Evolutionary conservation across 2,113 vertebrate genomes (phyloP), one percentile per base, ranked within the genome.

Genomic region (Ginglymostoma cirratum): DNA sequence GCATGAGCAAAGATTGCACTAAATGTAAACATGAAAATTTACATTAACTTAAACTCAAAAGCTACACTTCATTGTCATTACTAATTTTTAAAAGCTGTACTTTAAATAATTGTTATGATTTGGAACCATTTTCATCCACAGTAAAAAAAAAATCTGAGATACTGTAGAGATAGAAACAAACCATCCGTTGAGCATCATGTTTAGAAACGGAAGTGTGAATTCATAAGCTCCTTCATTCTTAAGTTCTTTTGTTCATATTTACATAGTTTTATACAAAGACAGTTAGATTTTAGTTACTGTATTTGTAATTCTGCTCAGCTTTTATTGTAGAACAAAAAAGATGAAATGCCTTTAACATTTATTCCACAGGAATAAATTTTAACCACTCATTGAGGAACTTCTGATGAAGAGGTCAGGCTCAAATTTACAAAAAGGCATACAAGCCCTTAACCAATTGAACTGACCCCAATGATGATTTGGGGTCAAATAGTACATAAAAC

Each of bases 341-440:
- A 72, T 95, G 94, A 95, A 95, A 72, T 48, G 67, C 42, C 38
- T 72, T 95, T 95, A 95, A 95, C 42, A 95, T 95, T 95, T 95
- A 95, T 95, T 95, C 94, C 94, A 95, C 94, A 72, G 94, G 24
- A 95, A 95, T 95, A 95, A 95, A 95, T 95, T 72, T 70, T 45
- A 95, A 45, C 94, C 67, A 52, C 42, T 52, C 67, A 95, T 48
- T 95, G 69, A 69, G 94, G 94, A 21, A n/a, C 61, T 66, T 66
- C 34, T 27, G 27, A 76, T 76, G 42, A 72, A 93, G 45, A 72
- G 38, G 14, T 52, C 67, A 95, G 45, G 69, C 38, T 76, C 94
- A 72, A 95, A 95, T 48, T 70, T 95, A 72, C 94, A 95, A 95
- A 95, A 95, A 72, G 27, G 34, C 89, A 67, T 15, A 72, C 19